Percentiles rank a stretch among this genome's conserved stretches.
These are phyloP conservation scores for Anastrepha ludens DNA, from an alignment of 1,140 invertebrate species.

Conservation along the genomic window DNA sequence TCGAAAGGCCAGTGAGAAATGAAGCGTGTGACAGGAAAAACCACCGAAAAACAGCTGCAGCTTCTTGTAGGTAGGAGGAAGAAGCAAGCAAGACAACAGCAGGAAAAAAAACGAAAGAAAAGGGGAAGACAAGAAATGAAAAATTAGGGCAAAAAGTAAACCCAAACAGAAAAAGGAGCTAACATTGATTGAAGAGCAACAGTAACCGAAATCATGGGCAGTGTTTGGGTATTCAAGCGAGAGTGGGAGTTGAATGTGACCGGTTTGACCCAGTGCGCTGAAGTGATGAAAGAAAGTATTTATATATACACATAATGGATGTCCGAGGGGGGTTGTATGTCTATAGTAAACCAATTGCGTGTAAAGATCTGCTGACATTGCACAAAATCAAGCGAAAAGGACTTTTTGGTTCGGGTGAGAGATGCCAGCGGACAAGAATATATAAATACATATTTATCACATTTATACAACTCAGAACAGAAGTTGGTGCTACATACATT, in stretches of 20 bases:
- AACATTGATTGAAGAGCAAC: neutral
- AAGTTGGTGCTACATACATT: no score
- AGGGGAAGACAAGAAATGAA: no score
- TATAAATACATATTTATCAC: neutral
- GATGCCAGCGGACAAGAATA: neutral
- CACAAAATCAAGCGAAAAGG: neutral
- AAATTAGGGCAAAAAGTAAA: neutral
- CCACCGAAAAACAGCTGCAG: neutral
- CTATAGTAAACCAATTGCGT: neutral
- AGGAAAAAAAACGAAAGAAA: no score
- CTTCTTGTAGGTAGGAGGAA: neutral
- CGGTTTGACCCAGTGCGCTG: neutral
- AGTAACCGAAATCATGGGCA: conserved; percentile 8
- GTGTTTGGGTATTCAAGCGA: neutral
- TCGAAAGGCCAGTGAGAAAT: neutral
- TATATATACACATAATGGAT: neutral
- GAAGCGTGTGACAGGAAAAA: neutral
- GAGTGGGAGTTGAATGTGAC: neutral
- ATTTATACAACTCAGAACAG: no score
- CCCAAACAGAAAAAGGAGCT: neutral
- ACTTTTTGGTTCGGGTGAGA: neutral
- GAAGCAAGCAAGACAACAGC: neutral
- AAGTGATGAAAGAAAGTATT: neutral
- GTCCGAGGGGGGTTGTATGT: neutral
- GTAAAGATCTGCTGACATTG: neutral